These are phyloP conservation scores for Sminthurinus aureus DNA, from an alignment of 2,888 invertebrate species.

Conservation along the genomic window DNA sequence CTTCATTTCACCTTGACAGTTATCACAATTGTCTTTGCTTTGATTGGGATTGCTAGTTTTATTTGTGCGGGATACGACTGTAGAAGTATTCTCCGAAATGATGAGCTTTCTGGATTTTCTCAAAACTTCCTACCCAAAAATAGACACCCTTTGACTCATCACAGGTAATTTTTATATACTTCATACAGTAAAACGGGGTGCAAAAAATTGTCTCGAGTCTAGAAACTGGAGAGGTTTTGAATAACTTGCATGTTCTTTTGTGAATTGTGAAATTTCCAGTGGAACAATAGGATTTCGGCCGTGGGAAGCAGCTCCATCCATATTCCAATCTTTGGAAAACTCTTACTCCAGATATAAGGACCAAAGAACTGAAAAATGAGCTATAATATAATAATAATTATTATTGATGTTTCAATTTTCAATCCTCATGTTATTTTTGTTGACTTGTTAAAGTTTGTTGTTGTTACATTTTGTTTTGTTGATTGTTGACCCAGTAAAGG, in stretches of 20 bases:
- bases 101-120: background rate
- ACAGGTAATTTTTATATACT: too few relatives aligned
- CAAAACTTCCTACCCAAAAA: background rate
- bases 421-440: background rate
- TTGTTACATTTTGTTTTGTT: background rate
- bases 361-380: background rate
- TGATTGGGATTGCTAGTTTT: conserved; percentile 41
- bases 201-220: too few relatives aligned
- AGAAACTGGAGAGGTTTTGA: background rate
- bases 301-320: conserved; percentile 2
- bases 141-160: background rate
- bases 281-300: background rate
- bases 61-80: conserved; percentile 43
- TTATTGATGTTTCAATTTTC: background rate
- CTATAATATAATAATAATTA: background rate
- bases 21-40: conserved; percentile 43
- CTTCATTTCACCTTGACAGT: conserved; percentile 42
- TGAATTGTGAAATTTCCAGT: background rate
- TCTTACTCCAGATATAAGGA: conserved; percentile 16
- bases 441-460: background rate
- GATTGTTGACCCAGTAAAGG: background rate
- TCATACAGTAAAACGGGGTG: too few relatives aligned
- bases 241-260: background rate
- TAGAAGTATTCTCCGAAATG: background rate
- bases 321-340: conserved; percentile 8